These are phyloP conservation scores for Diabrotica virgifera DNA, from an alignment of 1,140 invertebrate genomes.

Conservation along the genomic window DNA sequence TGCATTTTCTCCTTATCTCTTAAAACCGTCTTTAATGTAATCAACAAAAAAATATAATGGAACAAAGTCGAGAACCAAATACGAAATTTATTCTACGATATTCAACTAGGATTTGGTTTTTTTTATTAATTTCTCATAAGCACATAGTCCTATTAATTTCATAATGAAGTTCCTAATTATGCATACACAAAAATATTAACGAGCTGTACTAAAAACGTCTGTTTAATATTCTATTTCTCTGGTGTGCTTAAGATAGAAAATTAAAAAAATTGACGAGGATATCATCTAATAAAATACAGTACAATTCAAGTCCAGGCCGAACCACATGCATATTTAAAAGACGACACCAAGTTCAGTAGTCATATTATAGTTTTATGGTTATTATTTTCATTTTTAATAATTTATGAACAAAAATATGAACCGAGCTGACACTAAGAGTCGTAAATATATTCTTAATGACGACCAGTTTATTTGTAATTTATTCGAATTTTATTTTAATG, in stretches of 20 bases:
- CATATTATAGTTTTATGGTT: conserved; percentile 49
- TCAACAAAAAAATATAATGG: too few relatives aligned
- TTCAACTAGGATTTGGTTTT: too few relatives aligned
- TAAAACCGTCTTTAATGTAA: too few relatives aligned
- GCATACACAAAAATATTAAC: too few relatives aligned
- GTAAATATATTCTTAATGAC: conserved; percentile 49
- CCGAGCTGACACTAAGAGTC: conserved; percentile 44
- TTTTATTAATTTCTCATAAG: too few relatives aligned
- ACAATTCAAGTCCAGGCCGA: conserved; percentile 19
- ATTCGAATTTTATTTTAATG: conserved; percentile 51
- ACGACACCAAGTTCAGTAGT: conserved; percentile 42
- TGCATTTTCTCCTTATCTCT: too few relatives aligned
- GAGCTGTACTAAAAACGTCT: too few relatives aligned
- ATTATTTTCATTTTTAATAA: conserved; percentile 49
- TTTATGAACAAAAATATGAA: conserved; percentile 51
- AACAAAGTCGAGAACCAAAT: too few relatives aligned
- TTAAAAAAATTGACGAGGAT: conserved; percentile 1
- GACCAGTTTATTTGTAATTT: conserved; percentile 49
- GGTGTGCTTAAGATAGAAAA: neutral
- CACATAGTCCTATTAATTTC: too few relatives aligned
- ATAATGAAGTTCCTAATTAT: too few relatives aligned
- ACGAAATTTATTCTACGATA: too few relatives aligned
- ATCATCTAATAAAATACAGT: conserved; percentile 27
- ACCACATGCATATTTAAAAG: conserved; percentile 23
- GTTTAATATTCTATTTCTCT: too few relatives aligned